Evolutionary conservation across 1,140 invertebrate genomes (phyloP), one percentile per base, ranked within the genome.

Genomic region (Bombus polaris): DNA sequence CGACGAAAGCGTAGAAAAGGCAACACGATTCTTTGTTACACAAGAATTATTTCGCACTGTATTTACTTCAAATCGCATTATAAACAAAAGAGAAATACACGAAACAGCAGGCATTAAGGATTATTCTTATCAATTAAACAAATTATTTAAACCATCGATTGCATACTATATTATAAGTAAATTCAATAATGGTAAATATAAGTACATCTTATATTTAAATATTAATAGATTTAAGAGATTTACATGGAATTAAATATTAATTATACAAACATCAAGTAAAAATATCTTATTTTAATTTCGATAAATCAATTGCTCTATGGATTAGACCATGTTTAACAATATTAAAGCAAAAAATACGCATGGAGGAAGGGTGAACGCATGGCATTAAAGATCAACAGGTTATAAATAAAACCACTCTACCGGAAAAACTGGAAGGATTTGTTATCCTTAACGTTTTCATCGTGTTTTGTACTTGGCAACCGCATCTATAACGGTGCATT

Each of bases 321-420:
- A 47, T 74, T 8, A 0, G 10, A 10, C 1, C 10, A 44, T 37
- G 28, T 13, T 8, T 28, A 39, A 42, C 22, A 15, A 53, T 37
- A 25, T 28, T 39, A 18, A 71, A 71, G 8, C 5, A 53, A 12
- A 42, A 25, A 37, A 44, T n/a, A n/a, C 44, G 22, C 4, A 15
- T 70, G 0, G 18, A 15, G 15, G n/a, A 10, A 39, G 13, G n/a
- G 3, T 0, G 25, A 15, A n/a, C 8, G 18, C 13, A 6, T 42
- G 25, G 22, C 15, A 12, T 22, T 62, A n/a, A 68, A 37, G 28
- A 65, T 82, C 71, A 82, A 82, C 81, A 82, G 81, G 81, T 82
- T 75, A 53, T 39, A 57, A 72, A 59, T 37, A 42, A 81, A 81
- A 59, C 2, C 18, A 15, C 25, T 35, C 8, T 10, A 9, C 28